These are phyloP conservation scores for Podargus strigoides DNA, from an alignment of 2,797 vertebrate genomes.

Conservation along the genomic window DNA sequence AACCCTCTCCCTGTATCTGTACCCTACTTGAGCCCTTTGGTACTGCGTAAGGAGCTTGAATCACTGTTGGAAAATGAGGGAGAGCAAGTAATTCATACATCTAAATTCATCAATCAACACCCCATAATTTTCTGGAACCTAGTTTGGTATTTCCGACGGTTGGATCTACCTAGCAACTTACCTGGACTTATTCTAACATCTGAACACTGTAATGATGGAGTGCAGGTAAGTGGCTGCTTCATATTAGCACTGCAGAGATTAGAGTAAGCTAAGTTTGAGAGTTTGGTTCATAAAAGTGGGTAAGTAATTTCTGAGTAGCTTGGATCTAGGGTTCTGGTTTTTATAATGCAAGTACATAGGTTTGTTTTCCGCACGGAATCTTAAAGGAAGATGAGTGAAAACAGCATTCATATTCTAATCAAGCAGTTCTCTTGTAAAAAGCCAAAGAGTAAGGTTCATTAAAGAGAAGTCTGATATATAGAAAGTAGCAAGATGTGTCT, in stretches of 20 bases:
- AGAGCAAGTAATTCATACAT: constrained; percentile 94
- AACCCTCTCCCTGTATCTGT: constrained; percentile 93
- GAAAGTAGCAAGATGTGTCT: background rate
- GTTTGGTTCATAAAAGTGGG: background rate
- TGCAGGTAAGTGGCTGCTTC: constrained; percentile 77
- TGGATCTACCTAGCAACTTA: constrained; percentile 91
- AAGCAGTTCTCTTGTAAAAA: background rate
- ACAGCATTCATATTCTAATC: background rate
- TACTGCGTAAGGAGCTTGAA: constrained; percentile 95
- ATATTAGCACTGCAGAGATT: rapidly evolving
- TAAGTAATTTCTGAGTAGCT: background rate
- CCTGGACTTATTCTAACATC: constrained; percentile 94
- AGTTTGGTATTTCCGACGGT: constrained; percentile 93
- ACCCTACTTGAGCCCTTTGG: constrained; percentile 94
- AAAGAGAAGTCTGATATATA: background rate
- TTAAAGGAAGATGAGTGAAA: background rate
- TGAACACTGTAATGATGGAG: constrained; percentile 94
- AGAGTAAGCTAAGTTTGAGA: background rate
- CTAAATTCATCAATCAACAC: constrained; percentile 97
- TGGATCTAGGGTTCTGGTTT: background rate
- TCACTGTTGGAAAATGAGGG: constrained; percentile 96
- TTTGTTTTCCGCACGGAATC: background rate
- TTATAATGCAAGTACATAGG: background rate
- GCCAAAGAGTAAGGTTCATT: background rate
- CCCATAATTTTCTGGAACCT: constrained; percentile 99